Percentiles rank a stretch among this genome's conserved stretches.
These are phyloP conservation scores for Premnoplex brunnescens DNA, from an alignment of 2,797 vertebrate genomes.

Conservation along the genomic window DNA sequence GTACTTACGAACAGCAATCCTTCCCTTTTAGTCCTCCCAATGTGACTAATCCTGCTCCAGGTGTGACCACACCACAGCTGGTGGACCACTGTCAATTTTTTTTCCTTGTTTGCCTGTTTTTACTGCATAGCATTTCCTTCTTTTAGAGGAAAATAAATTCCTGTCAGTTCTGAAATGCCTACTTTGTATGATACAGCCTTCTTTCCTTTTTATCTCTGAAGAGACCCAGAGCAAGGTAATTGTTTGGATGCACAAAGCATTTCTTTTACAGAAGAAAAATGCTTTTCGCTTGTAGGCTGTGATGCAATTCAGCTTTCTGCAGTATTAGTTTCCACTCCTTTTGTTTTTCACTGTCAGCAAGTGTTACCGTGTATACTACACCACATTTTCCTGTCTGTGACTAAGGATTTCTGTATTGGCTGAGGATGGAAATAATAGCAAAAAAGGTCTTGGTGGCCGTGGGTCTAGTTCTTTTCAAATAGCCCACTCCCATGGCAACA, in stretches of 20 bases:
- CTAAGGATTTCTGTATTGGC: slow-evolving; percentile 60
- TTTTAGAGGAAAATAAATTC: slow-evolving; percentile 17
- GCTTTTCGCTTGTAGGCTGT: slow-evolving; percentile 48
- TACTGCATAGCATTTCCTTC: background rate
- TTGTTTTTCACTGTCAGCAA: slow-evolving; percentile 71
- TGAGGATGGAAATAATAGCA: slow-evolving; percentile 47
- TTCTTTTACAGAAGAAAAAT: slow-evolving; percentile 52
- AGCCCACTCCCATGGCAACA: slow-evolving; percentile 73
- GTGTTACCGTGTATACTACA: slow-evolving; percentile 50
- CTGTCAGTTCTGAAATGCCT: background rate
- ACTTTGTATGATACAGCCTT: background rate
- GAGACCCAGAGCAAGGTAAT: slow-evolving; percentile 1
- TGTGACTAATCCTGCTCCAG: background rate
- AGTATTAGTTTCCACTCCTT: slow-evolving; percentile 51
- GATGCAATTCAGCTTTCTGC: slow-evolving; percentile 44
- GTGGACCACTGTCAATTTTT: background rate
- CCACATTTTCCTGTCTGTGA: slow-evolving; percentile 58
- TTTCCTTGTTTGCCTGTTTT: background rate
- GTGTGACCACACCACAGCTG: background rate
- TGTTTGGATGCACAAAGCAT: slow-evolving; percentile 53
- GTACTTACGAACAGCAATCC: fast-evolving
- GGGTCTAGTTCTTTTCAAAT: slow-evolving; percentile 73
- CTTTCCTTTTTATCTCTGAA: background rate
- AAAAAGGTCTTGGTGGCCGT: slow-evolving; percentile 58
- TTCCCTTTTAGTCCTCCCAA: background rate